Percentiles rank a stretch among this genome's conserved stretches.
phyloP scores from a whole-genome alignment of 2,888 invertebrate species.

The Chirona hameri region DNA sequence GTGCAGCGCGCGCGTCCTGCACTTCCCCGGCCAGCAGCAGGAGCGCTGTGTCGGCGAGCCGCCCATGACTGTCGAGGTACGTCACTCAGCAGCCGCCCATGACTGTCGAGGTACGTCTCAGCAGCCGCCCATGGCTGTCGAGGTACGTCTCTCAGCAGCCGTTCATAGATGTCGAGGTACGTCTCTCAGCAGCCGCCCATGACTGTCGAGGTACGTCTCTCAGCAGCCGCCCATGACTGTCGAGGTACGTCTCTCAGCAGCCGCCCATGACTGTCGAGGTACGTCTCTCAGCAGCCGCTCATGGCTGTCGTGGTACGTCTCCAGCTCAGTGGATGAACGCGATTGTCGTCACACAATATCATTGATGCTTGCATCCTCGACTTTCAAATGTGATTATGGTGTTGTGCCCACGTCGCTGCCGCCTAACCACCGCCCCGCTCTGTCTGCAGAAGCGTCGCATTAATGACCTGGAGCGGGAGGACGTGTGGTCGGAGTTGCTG shows the following conservation, averaged over 20 bases:
- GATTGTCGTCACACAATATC: too few relatives aligned
- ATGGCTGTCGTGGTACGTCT: background rate
- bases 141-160: too few relatives aligned
- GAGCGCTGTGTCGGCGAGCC: background rate
- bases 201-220: conserved; percentile 2
- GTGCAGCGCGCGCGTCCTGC: background rate
- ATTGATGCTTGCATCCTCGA: too few relatives aligned
- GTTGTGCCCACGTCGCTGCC: background rate
- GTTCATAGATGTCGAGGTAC: background rate
- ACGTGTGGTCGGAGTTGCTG: conserved; percentile 22
- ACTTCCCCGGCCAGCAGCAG: background rate
- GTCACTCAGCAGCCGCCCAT: background rate
- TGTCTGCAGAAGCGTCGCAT: background rate
- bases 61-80: background rate
- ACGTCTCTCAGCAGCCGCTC: too few relatives aligned
- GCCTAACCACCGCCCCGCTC: background rate
- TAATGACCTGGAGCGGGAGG: conserved; percentile 23
- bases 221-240: background rate
- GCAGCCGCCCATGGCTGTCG: background rate
- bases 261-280: background rate
- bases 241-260: too few relatives aligned
- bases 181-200: background rate
- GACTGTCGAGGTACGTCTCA: conserved; percentile 2
- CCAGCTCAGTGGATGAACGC: too few relatives aligned
- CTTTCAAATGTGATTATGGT: too few relatives aligned